Percentiles rank a stretch among this genome's conserved stretches.
phyloP scores from a whole-genome alignment of 2,888 invertebrate genomes.

The Tetramorium bicarinatum region DNA sequence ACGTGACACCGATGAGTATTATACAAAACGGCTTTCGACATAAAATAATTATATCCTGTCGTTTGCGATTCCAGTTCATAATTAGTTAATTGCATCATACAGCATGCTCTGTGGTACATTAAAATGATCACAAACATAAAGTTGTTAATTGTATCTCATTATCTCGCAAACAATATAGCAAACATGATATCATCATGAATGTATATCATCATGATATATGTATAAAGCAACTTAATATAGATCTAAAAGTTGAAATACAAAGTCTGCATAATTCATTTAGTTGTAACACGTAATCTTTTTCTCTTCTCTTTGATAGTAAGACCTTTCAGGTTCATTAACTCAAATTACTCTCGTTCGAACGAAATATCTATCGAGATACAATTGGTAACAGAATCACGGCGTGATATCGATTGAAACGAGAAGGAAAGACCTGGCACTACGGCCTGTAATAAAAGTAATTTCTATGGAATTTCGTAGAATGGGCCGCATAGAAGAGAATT shows the following conservation, averaged over 20 bases:
- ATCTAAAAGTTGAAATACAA: conserved; percentile 7
- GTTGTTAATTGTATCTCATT: conserved; percentile 40
- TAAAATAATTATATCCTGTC: conserved; percentile 44
- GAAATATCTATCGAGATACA: conserved; percentile 37
- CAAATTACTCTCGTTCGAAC: conserved; percentile 8
- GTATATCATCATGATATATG: not conserved
- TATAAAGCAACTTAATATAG: not conserved
- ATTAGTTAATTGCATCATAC: conserved; percentile 43
- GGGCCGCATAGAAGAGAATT: conserved; percentile 12
- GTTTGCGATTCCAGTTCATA: conserved; percentile 16
- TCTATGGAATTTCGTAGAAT: conserved; percentile 39
- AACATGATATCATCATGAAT: no score
- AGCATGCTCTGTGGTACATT: not conserved
- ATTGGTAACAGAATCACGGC: conserved; percentile 35
- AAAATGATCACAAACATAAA: conserved; percentile 20
- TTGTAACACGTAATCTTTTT: not conserved
- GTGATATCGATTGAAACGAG: conserved; percentile 31
- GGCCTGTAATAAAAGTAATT: conserved; percentile 50
- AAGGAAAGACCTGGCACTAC: conserved; percentile 20
- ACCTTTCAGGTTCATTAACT: conserved; percentile 16
- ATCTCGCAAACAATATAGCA: conserved; percentile 17
- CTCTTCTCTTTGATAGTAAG: not conserved
- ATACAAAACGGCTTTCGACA: conserved; percentile 18
- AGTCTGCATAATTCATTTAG: not conserved
- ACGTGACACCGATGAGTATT: conserved; percentile 26